phyloP scores from a whole-genome alignment of 1,140 invertebrate genomes.

The Cryptotermes secundus region DNA sequence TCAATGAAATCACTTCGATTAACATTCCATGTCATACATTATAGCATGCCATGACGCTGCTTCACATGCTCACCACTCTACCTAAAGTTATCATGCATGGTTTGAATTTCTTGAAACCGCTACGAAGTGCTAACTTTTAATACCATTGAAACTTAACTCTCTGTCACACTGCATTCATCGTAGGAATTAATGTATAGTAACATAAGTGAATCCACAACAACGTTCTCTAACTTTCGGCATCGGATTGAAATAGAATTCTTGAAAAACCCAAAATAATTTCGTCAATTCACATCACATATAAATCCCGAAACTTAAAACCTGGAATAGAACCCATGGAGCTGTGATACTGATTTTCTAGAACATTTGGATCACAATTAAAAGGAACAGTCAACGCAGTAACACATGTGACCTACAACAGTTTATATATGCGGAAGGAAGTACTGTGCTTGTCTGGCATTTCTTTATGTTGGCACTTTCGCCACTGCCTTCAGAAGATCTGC shows the following conservation, averaged over 20 bases:
- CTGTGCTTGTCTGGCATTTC: neutral
- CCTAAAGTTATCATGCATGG: too few species aligned
- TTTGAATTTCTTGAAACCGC: too few species aligned
- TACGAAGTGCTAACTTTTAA: too few species aligned
- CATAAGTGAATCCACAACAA: neutral
- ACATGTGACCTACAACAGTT: neutral
- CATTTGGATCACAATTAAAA: neutral
- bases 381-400: neutral
- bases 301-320: neutral
- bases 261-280: neutral
- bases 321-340: neutral
- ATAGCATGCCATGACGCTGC: too few species aligned
- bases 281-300: neutral
- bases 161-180: neutral
- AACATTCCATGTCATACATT: neutral
- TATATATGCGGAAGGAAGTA: neutral
- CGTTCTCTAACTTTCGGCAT: neutral
- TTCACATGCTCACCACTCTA: too few species aligned
- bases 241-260: neutral
- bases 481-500: conserved; percentile 63
- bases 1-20: neutral
- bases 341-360: neutral
- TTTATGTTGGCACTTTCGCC: conserved; percentile 66
- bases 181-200: neutral
- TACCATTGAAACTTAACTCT: too few species aligned